Base-by-base conservation (phyloP, 2,113 vertebrate species). In the Pimephales promelas region DNA sequence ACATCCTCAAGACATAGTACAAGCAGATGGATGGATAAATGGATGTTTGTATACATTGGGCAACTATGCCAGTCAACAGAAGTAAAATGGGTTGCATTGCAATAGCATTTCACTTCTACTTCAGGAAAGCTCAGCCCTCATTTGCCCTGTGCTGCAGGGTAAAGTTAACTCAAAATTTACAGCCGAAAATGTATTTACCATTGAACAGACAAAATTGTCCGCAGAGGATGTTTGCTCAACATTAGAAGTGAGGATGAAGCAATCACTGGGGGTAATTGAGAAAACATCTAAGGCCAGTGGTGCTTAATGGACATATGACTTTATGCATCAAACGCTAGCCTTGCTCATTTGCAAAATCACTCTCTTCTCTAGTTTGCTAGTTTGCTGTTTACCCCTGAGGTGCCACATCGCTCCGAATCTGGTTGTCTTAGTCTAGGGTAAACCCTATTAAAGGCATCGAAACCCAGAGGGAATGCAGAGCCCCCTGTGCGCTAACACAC, bases 401-500 rank as follows among this genome's bases (percentile, higher is more conserved):
- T 87, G 85, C 85, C 84, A 86, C 92, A 93, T 92, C 89, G 66
- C 86, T 90, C 88, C 85, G 87, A 84, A 93, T 93, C 92, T 92
- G 79, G 88, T 92, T 89, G 89, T 90, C 89, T 52, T 82, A 86
- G 91, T 91, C 90, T 92, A 87, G 91, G 90, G 86, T 88, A 92
- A 92, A 92, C 89, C 87, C 92, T 87, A 94, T 94, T 93, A 93
- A 85, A 88, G 87, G 81, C 84, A 61, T 85, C 91, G 91, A 91
- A 91, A 89, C 84, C 88, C 71, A 66, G 83, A 78, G 79, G 75
- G 83, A 79, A 24, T 47, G 49, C 75, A 31, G 66, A 71, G 75
- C 54, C 24, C 83, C 57, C 47, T 16, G 16, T 61, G 24, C 11
- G 2, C 82, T 64, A 36, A 68, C 82, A 83, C 73, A 83, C 20